phyloP scores from a whole-genome alignment of 2,888 invertebrate genomes.

The Microplitis deprimator region DNA sequence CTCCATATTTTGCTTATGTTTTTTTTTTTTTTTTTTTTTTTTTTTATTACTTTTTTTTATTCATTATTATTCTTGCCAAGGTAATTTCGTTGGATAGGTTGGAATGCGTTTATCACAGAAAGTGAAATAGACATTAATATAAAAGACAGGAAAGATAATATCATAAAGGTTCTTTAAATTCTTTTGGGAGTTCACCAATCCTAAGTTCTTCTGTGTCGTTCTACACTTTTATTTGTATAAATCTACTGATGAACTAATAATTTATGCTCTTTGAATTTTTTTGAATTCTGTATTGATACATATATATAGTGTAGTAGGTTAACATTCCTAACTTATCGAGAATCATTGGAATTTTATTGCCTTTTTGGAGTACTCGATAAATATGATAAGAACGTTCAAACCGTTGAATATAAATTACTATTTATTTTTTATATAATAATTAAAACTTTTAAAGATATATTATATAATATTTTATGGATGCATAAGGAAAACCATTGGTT shows the following conservation, averaged over 20 bases:
- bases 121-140: not conserved
- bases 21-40: constrained; percentile 29
- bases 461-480: not conserved
- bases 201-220: too few species aligned
- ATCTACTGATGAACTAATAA: too few species aligned
- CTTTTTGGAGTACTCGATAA: not conserved
- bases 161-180: constrained; percentile 50
- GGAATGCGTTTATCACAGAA: constrained; percentile 56
- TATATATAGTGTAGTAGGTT: not conserved
- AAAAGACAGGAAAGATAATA: constrained; percentile 17
- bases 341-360: not conserved
- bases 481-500: not conserved
- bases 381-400: not conserved
- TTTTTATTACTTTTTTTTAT: too few species aligned
- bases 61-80: constrained; percentile 45
- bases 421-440: not conserved
- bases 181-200: constrained; percentile 46
- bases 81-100: constrained; percentile 54
- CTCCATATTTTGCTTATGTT: constrained; percentile 38
- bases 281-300: not conserved
- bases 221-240: too few species aligned
- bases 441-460: not conserved
- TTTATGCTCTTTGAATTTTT: too few species aligned
- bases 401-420: not conserved
- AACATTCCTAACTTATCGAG: not conserved